phyloP scores from a whole-genome alignment of 2,888 invertebrate genomes.

The Odontocolon sp. region DNA sequence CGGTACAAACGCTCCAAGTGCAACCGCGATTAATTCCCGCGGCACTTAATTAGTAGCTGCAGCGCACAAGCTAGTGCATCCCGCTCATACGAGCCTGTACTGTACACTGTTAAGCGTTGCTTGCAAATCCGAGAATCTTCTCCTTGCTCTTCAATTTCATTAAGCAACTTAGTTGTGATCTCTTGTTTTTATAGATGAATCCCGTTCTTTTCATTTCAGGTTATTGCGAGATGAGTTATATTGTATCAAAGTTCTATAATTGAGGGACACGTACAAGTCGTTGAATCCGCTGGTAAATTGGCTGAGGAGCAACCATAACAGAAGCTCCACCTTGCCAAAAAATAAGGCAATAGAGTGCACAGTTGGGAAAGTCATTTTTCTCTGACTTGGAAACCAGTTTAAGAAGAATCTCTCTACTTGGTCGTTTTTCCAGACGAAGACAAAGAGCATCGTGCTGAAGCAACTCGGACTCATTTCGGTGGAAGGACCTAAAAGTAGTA shows the following conservation, averaged over 20 bases:
- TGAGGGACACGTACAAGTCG: background rate
- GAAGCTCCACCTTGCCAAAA: background rate
- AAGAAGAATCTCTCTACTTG: background rate
- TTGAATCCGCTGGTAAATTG: slow-evolving; percentile 3
- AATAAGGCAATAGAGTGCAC: background rate
- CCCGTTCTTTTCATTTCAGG: background rate
- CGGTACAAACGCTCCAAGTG: slow-evolving; percentile 49
- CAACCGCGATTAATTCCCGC: slow-evolving; percentile 73
- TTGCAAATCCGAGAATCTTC: background rate
- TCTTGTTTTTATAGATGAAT: too few relatives aligned
- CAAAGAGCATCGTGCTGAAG: background rate
- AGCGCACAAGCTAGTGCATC: slow-evolving; percentile 56
- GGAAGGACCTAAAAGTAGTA: background rate
- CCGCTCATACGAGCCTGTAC: slow-evolving; percentile 18
- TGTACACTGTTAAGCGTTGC: background rate
- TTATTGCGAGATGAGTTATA: background rate
- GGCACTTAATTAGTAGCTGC: slow-evolving; percentile 75
- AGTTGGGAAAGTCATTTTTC: slow-evolving; percentile 14
- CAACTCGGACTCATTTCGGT: slow-evolving; percentile 19
- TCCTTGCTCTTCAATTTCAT: slow-evolving; percentile 30
- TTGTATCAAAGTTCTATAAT: background rate
- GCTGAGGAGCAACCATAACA: background rate
- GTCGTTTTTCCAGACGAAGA: background rate
- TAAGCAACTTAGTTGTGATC: background rate
- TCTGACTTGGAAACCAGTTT: background rate